Percentiles rank a stretch among this genome's conserved stretches.
Conservation (phyloP, 2,113 vertebrate species). For the Hemicordylus capensis region DNA sequence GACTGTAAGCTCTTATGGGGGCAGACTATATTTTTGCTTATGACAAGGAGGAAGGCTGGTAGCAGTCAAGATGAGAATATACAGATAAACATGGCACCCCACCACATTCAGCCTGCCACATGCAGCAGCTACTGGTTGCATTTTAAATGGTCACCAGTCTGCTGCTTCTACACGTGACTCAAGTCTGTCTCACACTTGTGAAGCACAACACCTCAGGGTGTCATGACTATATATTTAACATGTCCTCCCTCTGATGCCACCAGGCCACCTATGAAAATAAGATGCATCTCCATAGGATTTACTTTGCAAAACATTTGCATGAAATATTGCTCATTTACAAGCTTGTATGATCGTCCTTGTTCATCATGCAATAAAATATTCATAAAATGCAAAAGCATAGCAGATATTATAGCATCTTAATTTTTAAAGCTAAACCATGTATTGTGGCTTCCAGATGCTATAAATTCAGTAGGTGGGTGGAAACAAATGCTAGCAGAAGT, state of each 20-base stretch:
- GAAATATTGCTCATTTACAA: conserved; percentile 62
- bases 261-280: conserved; percentile 58
- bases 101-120: not conserved
- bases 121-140: not conserved
- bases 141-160: not conserved
- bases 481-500: conserved; percentile 54
- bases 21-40: not conserved
- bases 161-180: not conserved
- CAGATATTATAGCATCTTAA: conserved; percentile 54
- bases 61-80: not conserved
- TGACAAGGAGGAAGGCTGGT: not conserved
- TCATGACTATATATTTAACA: conserved; percentile 46
- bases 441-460: conserved; percentile 45
- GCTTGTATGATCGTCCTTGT: conserved; percentile 57
- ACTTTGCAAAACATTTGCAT: conserved; percentile 71
- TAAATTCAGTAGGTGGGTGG: conserved; percentile 33
- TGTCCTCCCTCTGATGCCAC: conserved; percentile 52
- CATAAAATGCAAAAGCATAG: conserved; percentile 63
- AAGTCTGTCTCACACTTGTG: conserved; percentile 17
- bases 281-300: conserved; percentile 51
- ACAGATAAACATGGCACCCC: not conserved
- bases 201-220: conserved; percentile 58
- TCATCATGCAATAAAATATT: conserved; percentile 62
- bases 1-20: not conserved
- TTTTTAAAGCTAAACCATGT: conserved; percentile 63